Percentiles rank a stretch among this genome's conserved stretches.
These are phyloP conservation scores for Sitta carolinensis DNA, from an alignment of 2,797 vertebrate species.

Conservation along the genomic window DNA sequence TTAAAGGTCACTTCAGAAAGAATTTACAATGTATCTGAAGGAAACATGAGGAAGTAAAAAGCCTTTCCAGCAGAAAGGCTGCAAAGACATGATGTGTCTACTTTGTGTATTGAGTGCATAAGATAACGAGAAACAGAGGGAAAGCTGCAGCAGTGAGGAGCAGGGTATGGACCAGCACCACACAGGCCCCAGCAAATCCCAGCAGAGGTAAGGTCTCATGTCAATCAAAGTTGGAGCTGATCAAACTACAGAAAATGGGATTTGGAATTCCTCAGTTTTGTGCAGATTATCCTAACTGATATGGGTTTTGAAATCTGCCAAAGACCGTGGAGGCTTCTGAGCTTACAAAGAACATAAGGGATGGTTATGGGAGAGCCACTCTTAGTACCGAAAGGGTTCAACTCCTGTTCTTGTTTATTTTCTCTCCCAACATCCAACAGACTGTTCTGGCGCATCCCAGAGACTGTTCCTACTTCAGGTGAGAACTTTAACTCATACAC, in stretches of 20 bases:
- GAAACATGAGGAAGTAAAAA: background rate
- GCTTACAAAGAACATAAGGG: background rate
- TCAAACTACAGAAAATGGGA: background rate
- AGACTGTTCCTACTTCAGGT: background rate
- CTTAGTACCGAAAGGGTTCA: background rate
- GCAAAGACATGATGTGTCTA: background rate
- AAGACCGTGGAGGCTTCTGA: background rate
- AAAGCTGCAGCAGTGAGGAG: background rate
- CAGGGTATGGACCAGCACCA: background rate
- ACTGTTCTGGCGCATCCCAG: background rate
- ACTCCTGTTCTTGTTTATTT: background rate
- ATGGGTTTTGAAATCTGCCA: background rate
- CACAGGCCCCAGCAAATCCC: background rate
- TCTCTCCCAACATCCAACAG: background rate
- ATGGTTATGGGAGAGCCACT: background rate
- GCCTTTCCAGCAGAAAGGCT: background rate
- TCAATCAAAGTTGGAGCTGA: background rate
- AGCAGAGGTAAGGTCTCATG: background rate
- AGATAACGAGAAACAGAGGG: background rate
- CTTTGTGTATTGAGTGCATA: background rate
- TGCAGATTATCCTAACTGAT: background rate
- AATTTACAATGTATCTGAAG: background rate
- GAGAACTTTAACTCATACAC: background rate
- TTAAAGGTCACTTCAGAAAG: background rate
- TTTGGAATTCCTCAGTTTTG: background rate